Evolutionary conservation across 2,797 vertebrate genomes (phyloP).

Genomic region (Mus caroli): DNA sequence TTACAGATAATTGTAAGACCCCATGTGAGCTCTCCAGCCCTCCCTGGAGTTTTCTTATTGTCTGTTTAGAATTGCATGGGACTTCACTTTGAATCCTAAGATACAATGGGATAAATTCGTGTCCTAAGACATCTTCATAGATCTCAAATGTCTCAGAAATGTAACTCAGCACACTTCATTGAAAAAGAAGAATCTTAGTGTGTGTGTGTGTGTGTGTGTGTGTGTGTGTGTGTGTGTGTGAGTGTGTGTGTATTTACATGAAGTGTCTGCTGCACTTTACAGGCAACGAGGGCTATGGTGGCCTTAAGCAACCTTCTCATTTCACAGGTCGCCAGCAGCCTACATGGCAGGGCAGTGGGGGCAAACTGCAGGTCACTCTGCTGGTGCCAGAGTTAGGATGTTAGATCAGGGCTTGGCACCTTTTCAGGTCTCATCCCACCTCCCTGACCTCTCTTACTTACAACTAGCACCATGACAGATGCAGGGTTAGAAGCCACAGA

Average conservation of each 20-base stretch:
- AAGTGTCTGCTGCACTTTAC: not conserved
- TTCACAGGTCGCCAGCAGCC: not conserved
- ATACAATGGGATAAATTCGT: not conserved
- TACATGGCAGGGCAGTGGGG: too few species aligned
- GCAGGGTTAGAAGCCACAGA: not conserved
- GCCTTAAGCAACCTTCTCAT: not conserved
- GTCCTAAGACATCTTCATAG: not conserved
- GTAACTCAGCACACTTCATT: not conserved
- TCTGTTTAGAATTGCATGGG: not conserved
- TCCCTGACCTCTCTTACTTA: rapidly evolving
- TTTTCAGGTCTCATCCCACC: rapidly evolving
- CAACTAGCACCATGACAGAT: rapidly evolving
- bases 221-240: too few species aligned
- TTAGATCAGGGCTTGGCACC: not conserved
- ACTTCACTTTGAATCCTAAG: not conserved
- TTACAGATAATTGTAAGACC: too few species aligned
- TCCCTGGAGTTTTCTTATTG: not conserved
- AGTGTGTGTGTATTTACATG: not conserved
- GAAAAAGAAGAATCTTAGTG: not conserved
- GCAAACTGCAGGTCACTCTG: not conserved
- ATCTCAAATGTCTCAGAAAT: not conserved
- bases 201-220: too few species aligned
- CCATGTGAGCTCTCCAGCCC: too few species aligned
- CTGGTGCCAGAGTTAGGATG: too few species aligned
- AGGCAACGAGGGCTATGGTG: not conserved